Evolutionary conservation across 2,888 invertebrate genomes (phyloP).

Genomic region (Eupithecia exiguata): DNA sequence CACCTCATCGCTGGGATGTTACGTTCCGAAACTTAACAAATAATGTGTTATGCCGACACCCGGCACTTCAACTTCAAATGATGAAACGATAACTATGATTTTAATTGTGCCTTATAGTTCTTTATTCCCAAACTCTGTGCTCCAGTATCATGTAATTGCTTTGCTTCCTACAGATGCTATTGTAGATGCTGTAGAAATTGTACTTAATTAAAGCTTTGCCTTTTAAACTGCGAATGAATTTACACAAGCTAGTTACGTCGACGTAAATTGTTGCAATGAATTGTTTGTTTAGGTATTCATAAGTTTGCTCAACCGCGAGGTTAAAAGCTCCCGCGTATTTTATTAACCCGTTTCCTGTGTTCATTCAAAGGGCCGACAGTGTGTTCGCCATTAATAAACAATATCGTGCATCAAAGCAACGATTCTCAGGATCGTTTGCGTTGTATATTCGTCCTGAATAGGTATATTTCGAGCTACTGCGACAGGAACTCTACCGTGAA

Average conservation of each 20-base stretch:
- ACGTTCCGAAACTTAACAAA: constrained; percentile 50
- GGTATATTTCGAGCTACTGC: constrained; percentile 26
- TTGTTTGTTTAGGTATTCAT: constrained; percentile 38
- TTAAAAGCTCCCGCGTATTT: constrained; percentile 55
- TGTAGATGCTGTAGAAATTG: constrained; percentile 48
- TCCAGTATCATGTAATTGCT: constrained; percentile 59
- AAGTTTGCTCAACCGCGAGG: constrained; percentile 47
- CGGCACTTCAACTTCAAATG: constrained; percentile 53
- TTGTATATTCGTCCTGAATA: constrained; percentile 43
- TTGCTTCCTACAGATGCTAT: constrained; percentile 57
- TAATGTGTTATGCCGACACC: constrained; percentile 56
- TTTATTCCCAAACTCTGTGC: constrained; percentile 51
- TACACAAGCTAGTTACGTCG: constrained; percentile 25
- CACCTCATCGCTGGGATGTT: constrained; percentile 43
- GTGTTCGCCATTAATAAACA: constrained; percentile 68
- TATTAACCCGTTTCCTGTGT: constrained; percentile 64
- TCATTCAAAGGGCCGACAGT: constrained; percentile 57
- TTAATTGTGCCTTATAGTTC: constrained; percentile 58
- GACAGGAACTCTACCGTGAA: constrained; percentile 46
- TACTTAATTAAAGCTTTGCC: constrained; percentile 40
- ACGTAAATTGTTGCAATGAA: constrained; percentile 32
- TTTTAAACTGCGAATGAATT: constrained; percentile 24
- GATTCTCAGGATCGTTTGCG: constrained; percentile 60
- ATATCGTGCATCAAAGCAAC: constrained; percentile 67
- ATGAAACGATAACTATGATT: constrained; percentile 60